These are phyloP conservation scores for Penaeus monodon DNA, from an alignment of 2,888 invertebrate genomes.

Conservation along the genomic window DNA sequence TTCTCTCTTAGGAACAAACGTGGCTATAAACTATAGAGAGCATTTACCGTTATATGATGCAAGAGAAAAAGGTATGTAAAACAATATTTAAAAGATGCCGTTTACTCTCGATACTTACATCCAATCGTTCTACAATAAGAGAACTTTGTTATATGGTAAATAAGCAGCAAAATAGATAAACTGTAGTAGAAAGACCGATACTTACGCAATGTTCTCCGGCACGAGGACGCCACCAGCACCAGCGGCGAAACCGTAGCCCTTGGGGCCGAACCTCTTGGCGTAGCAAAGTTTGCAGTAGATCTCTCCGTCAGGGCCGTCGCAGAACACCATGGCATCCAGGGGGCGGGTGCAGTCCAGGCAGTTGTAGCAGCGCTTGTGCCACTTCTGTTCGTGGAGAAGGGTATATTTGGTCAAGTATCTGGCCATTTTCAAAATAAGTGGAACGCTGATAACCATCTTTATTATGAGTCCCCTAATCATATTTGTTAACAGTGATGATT, in stretches of 20 bases:
- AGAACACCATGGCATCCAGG: slow-evolving; percentile 88
- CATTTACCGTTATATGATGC: background rate
- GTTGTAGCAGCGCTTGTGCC: slow-evolving; percentile 65
- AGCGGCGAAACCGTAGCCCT: slow-evolving; percentile 87
- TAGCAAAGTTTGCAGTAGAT: slow-evolving; percentile 94
- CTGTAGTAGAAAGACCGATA: background rate
- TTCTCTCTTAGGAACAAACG: no score
- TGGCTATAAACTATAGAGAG: background rate
- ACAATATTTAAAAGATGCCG: no score
- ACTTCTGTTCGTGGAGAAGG: slow-evolving; percentile 42
- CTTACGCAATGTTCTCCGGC: slow-evolving; percentile 63
- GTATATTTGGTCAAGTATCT: background rate
- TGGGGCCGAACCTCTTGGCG: slow-evolving; percentile 89
- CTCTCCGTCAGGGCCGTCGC: slow-evolving; percentile 93
- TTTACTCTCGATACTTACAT: no score
- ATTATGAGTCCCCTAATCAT: no score
- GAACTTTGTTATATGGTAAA: no score
- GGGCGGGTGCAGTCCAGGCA: slow-evolving; percentile 82
- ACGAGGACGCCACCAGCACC: slow-evolving; percentile 87
- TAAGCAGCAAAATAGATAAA: background rate
- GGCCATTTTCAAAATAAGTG: background rate
- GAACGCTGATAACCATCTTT: no score
- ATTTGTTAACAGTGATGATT: no score
- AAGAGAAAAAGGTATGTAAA: no score
- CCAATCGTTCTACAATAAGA: no score